A percentile compares a stretch with the other conserved stretches of the same genome.
These are phyloP conservation scores for Cataglyphis cursor DNA, from an alignment of 2,888 invertebrate species.

Conservation along the genomic window DNA sequence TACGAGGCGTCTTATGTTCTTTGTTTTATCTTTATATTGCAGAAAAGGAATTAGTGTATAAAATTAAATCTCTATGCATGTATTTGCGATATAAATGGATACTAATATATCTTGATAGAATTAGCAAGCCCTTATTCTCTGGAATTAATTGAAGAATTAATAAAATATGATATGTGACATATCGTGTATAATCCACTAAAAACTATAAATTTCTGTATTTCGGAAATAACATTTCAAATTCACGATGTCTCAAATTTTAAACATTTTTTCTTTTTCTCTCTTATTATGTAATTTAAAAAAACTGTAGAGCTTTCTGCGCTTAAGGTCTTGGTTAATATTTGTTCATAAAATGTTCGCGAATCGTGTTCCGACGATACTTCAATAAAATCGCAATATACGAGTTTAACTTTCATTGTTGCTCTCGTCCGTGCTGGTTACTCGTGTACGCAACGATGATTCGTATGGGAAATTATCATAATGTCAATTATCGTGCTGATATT, in stretches of 20 bases:
- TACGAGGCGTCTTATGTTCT: neutral
- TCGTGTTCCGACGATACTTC: neutral
- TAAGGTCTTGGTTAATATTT: constrained; percentile 11
- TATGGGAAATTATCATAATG: constrained; percentile 70
- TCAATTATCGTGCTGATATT: constrained; percentile 54
- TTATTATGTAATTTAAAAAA: neutral
- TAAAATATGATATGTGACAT: neutral
- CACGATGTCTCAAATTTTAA: neutral
- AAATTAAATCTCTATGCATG: neutral
- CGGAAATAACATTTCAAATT: neutral
- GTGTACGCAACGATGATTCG: constrained; percentile 36
- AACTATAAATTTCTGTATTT: neutral
- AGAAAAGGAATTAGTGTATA: neutral
- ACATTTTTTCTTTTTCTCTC: neutral
- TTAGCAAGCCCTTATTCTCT: neutral
- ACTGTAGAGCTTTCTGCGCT: neutral
- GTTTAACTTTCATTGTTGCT: neutral
- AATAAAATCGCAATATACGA: constrained; percentile 20
- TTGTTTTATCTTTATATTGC: neutral
- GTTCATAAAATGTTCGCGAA: neutral
- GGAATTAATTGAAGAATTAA: neutral
- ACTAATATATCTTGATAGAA: neutral
- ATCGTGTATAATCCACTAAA: neutral
- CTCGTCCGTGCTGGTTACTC: neutral
- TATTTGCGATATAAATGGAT: neutral